Evolutionary conservation across 2,888 invertebrate species (phyloP).

Genomic region (Eugnorisma glareosa): DNA sequence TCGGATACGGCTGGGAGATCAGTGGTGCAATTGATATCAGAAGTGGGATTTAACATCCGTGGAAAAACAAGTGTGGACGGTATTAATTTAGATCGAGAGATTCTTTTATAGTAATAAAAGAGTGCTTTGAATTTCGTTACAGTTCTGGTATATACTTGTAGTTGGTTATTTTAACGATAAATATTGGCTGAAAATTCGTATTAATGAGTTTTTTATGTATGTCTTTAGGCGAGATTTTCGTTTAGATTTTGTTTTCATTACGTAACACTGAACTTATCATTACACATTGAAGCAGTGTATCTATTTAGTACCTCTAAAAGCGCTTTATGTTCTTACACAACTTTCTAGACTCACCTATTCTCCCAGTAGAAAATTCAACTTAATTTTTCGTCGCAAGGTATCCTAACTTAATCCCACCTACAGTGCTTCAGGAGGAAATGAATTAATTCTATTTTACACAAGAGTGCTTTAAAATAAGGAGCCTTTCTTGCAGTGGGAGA

Average conservation of each 20-base stretch:
- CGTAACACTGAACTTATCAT: not conserved
- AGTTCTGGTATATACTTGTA: not conserved
- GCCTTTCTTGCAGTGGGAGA: constrained; percentile 82
- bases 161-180: not conserved
- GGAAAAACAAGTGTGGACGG: not conserved
- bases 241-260: not conserved
- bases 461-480: constrained; percentile 83
- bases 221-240: not conserved
- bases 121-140: not conserved
- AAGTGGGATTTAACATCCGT: not conserved
- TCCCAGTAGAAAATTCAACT: constrained; percentile 45
- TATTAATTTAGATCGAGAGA: not conserved
- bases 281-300: not conserved
- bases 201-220: not conserved
- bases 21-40: constrained; percentile 40
- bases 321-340: constrained; percentile 31
- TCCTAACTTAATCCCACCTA: constrained; percentile 69
- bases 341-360: constrained; percentile 30
- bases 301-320: constrained; percentile 25
- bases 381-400: constrained; percentile 67
- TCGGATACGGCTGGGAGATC: constrained; percentile 69
- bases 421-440: constrained; percentile 74
- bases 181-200: not conserved
- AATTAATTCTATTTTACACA: constrained; percentile 86
- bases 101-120: not conserved